Conservation (phyloP, 2,888 invertebrate species). For the Tachina fera region DNA sequence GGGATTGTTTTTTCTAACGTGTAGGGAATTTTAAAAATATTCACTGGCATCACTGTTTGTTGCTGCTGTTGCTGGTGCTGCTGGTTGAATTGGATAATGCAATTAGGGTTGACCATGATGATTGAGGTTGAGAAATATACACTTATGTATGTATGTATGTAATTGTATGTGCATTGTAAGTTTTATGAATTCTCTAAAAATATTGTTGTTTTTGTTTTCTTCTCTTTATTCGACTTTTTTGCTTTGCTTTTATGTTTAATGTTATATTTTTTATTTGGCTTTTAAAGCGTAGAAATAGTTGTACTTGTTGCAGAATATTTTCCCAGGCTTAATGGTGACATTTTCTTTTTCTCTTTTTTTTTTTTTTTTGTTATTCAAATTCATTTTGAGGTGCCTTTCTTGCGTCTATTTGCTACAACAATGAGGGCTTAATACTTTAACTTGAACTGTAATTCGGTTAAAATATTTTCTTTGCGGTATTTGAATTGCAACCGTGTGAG, state of each 20-base stretch:
- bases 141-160: too few relatives aligned
- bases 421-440: slow-evolving; percentile 54
- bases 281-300: slow-evolving; percentile 36
- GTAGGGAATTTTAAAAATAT: too few relatives aligned
- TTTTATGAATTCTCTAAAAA: slow-evolving; percentile 40
- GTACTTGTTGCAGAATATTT: slow-evolving; percentile 40
- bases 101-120: slow-evolving; percentile 72
- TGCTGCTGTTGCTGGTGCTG: not conserved
- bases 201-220: slow-evolving; percentile 26
- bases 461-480: slow-evolving; percentile 32
- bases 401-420: not conserved
- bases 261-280: not conserved
- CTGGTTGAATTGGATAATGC: slow-evolving; percentile 63
- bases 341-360: slow-evolving; percentile 17
- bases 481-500: not conserved
- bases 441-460: slow-evolving; percentile 43
- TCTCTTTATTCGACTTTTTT: not conserved
- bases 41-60: too few relatives aligned
- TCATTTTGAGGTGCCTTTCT: slow-evolving; percentile 32
- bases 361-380: slow-evolving; percentile 31
- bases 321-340: slow-evolving; percentile 67
- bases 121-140: slow-evolving; percentile 67
- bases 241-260: slow-evolving; percentile 35
- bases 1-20: too few relatives aligned
- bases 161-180: slow-evolving; percentile 7